Evolutionary conservation across 1,140 invertebrate genomes (phyloP).

Genomic region (Glossosoma conforme): DNA sequence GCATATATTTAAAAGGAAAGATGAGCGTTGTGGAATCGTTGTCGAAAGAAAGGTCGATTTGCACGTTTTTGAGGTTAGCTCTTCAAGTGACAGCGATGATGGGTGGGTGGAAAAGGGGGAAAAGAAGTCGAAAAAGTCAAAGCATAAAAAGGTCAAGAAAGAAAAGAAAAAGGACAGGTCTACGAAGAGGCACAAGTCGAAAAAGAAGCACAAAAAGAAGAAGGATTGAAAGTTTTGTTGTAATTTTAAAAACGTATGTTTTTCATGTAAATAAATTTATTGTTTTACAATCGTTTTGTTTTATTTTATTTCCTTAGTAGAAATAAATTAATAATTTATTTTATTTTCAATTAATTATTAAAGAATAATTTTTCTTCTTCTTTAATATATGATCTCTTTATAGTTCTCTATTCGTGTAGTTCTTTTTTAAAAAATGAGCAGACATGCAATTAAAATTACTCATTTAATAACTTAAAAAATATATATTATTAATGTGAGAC

Average conservation of each 20-base stretch:
- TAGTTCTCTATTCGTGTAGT: no score
- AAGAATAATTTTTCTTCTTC: no score
- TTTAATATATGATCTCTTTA: no score
- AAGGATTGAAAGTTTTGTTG: conserved; percentile 1
- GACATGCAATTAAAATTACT: no score
- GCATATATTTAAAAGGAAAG: conserved; percentile 33
- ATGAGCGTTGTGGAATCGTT: conserved; percentile 20
- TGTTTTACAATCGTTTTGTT: no score
- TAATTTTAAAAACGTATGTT: background rate
- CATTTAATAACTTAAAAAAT: no score
- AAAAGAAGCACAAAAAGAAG: conserved; percentile 15
- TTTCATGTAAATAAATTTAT: no score
- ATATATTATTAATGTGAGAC: no score
- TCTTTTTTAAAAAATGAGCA: no score
- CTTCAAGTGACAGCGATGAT: conserved; percentile 35
- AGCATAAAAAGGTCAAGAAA: conserved; percentile 31
- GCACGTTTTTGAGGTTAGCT: conserved; percentile 28
- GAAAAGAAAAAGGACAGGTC: conserved; percentile 22
- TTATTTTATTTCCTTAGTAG: no score
- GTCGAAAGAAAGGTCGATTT: conserved; percentile 34
- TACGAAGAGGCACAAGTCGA: conserved; percentile 27
- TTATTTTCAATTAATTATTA: no score
- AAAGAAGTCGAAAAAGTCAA: conserved; percentile 38
- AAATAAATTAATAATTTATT: no score
- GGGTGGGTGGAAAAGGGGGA: conserved; percentile 45